phyloP scores from a whole-genome alignment of 2,113 vertebrate species.

The Bagarius yarrelli region DNA sequence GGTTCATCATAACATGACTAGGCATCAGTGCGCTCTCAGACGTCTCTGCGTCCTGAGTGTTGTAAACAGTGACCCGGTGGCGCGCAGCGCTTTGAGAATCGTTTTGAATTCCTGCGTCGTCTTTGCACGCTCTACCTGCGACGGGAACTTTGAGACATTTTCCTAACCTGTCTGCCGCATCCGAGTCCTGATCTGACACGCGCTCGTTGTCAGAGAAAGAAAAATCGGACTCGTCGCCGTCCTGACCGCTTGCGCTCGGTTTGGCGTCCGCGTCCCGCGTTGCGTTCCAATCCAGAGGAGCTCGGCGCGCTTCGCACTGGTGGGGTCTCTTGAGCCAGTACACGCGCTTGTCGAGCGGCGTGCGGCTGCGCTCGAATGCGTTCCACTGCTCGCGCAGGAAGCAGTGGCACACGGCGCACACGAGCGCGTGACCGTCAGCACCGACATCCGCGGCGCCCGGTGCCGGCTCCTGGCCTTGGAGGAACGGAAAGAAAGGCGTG shows the following conservation, averaged over 20 bases:
- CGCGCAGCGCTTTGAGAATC: constrained; percentile 64
- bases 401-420: constrained; percentile 92
- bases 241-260: constrained; percentile 64
- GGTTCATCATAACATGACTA: constrained; percentile 64
- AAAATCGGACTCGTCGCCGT: constrained; percentile 74
- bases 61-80: constrained; percentile 62
- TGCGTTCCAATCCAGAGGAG: constrained; percentile 81
- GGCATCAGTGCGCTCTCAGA: constrained; percentile 57
- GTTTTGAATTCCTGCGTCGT: constrained; percentile 64
- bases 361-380: constrained; percentile 88
- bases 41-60: constrained; percentile 62
- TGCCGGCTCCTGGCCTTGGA: constrained; percentile 92
- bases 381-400: constrained; percentile 94
- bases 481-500: constrained; percentile 86
- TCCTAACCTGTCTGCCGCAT: constrained; percentile 56
- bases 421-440: constrained; percentile 81
- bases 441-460: constrained; percentile 83
- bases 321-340: constrained; percentile 94
- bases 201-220: constrained; percentile 84
- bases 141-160: constrained; percentile 59
- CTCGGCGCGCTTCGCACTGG: constrained; percentile 79
- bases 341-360: constrained; percentile 92
- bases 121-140: constrained; percentile 56
- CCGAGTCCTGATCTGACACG: constrained; percentile 68
- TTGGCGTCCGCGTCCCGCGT: constrained; percentile 74